phyloP scores from a whole-genome alignment of 2,797 vertebrate genomes.

The Phataginus tricuspis region DNA sequence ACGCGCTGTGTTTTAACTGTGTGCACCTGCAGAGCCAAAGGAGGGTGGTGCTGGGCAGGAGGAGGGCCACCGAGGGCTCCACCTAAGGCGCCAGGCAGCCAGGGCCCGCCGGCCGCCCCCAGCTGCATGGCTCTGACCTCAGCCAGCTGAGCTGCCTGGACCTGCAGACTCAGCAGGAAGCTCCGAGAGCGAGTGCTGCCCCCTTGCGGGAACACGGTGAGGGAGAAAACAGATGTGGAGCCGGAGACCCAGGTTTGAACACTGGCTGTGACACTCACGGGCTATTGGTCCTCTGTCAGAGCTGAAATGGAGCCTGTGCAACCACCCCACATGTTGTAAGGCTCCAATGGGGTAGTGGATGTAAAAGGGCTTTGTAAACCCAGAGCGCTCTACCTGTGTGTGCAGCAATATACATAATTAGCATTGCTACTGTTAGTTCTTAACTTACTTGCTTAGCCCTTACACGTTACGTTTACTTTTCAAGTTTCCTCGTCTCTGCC shows the following conservation, averaged over 20 bases:
- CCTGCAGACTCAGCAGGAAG: background rate
- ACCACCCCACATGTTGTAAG: background rate
- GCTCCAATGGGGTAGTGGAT: background rate
- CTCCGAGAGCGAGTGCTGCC: background rate
- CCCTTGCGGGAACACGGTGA: background rate
- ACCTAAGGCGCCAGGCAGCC: too few relatives aligned
- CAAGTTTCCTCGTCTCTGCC: background rate
- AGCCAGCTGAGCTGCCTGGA: background rate
- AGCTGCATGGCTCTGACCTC: background rate
- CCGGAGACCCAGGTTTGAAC: background rate
- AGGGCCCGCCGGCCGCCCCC: background rate
- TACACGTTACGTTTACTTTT: background rate
- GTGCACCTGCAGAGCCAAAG: background rate
- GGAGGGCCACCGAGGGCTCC: too few relatives aligned
- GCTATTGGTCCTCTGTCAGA: background rate
- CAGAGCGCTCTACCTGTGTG: background rate
- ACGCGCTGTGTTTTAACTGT: background rate
- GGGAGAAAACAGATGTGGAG: background rate
- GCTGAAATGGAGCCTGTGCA: background rate
- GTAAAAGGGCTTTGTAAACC: background rate
- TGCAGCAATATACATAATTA: background rate
- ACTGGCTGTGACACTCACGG: too few relatives aligned
- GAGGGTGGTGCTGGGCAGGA: background rate
- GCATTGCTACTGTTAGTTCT: background rate
- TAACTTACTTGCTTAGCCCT: background rate